These are phyloP conservation scores for Baryphthengus martii DNA, from an alignment of 2,113 vertebrate genomes.

Conservation along the genomic window DNA sequence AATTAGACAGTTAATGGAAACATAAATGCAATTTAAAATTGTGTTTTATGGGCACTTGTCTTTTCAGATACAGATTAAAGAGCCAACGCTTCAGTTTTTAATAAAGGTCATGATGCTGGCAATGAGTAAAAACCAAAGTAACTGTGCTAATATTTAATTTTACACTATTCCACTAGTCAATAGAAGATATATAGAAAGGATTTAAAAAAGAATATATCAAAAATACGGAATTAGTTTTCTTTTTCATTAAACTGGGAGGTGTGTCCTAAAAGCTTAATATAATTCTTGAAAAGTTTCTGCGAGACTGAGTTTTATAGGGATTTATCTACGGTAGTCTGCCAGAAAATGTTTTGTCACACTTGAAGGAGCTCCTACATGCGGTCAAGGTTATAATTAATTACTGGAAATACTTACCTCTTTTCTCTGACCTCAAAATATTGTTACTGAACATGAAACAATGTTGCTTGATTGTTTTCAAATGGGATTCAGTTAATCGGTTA, in stretches of 20 bases:
- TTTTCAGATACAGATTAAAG: not conserved
- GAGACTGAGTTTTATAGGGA: not conserved
- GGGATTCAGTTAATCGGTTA: not conserved
- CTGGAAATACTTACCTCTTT: not conserved
- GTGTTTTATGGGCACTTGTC: not conserved
- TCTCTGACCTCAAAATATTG: not conserved
- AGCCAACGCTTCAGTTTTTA: not conserved
- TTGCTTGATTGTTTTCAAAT: not conserved
- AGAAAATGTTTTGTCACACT: not conserved
- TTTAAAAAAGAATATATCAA: not conserved
- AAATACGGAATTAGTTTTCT: not conserved
- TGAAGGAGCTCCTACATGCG: not conserved
- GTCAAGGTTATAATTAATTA: constrained; percentile 5
- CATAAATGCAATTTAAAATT: not conserved
- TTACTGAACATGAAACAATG: not conserved
- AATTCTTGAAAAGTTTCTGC: not conserved
- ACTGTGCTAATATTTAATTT: not conserved
- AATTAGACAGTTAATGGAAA: not conserved
- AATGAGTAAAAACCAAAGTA: not conserved
- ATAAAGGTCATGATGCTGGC: not conserved
- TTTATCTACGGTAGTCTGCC: not conserved
- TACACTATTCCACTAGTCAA: not conserved
- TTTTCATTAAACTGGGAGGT: not conserved
- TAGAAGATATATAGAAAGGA: not conserved
- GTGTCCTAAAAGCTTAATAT: not conserved